phyloP scores from a whole-genome alignment of 1,140 invertebrate genomes.

The Drosophila orena region DNA sequence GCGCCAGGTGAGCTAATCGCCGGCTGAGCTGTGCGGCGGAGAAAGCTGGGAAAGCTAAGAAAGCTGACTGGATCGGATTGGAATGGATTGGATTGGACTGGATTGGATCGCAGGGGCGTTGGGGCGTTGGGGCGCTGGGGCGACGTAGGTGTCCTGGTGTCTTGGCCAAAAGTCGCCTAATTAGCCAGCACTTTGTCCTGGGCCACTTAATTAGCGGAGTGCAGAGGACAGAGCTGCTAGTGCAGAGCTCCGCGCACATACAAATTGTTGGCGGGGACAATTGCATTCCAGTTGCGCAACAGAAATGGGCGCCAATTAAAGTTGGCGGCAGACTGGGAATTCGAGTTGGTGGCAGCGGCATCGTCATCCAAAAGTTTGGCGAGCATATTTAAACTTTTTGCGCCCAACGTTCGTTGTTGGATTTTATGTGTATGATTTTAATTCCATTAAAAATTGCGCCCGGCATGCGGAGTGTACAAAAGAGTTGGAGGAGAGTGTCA shows the following conservation, averaged over 20 bases:
- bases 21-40: constrained; percentile 57
- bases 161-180: constrained; percentile 74
- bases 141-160: constrained; percentile 8
- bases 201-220: constrained; percentile 73
- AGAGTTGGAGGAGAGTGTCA: constrained; percentile 36
- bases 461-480: constrained; percentile 36
- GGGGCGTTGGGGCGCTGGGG: no score
- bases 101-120: constrained; percentile 11
- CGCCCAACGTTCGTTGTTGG: constrained; percentile 25
- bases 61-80: constrained; percentile 4
- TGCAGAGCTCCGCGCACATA: constrained; percentile 74
- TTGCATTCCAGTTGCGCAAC: constrained; percentile 82
- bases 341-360: constrained; percentile 16
- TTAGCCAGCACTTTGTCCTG: constrained; percentile 78
- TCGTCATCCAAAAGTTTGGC: constrained; percentile 67
- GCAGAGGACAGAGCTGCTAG: constrained; percentile 17
- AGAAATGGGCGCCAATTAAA: constrained; percentile 83
- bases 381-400: constrained; percentile 78
- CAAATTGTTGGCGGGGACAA: constrained; percentile 78
- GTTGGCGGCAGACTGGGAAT: constrained; percentile 60
- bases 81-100: background rate
- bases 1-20: constrained; percentile 72
- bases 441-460: constrained; percentile 78
- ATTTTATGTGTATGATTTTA: constrained; percentile 73
- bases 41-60: background rate